Percentiles rank a stretch among this genome's conserved stretches.
These are phyloP conservation scores for Montipora foliosa DNA, from an alignment of 64 coral and sea anemone genomes.

Conservation along the genomic window DNA sequence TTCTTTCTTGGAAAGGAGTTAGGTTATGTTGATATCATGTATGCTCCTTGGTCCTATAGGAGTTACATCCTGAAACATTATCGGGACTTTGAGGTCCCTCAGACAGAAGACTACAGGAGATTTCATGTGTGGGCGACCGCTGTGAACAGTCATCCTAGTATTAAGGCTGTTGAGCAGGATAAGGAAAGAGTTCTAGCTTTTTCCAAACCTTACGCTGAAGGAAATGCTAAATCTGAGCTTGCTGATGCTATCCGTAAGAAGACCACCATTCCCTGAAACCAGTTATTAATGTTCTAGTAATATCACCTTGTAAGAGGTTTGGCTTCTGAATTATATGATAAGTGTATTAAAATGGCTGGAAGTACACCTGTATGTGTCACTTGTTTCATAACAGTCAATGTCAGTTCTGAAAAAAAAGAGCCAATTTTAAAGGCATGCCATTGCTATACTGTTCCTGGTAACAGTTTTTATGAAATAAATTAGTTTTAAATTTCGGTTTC, in stretches of 20 bases:
- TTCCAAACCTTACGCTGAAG: conserved; percentile 52
- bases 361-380: too few species aligned
- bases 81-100: conserved; percentile 45
- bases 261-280: neutral
- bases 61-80: conserved; percentile 47
- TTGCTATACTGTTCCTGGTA: too few species aligned
- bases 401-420: too few species aligned
- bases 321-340: too few species aligned
- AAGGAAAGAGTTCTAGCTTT: conserved; percentile 40
- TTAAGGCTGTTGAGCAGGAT: conserved; percentile 55
- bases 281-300: too few species aligned
- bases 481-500: too few species aligned
- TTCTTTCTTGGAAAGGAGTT: conserved; percentile 48
- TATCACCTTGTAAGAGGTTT: too few species aligned
- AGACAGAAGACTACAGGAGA: conserved; percentile 43
- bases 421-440: too few species aligned
- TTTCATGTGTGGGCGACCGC: conserved; percentile 45
- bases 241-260: conserved; percentile 48
- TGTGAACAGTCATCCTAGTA: conserved; percentile 33
- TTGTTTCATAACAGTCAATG: too few species aligned
- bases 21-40: conserved; percentile 63
- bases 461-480: too few species aligned
- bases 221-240: conserved; percentile 55
- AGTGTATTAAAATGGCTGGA: too few species aligned
- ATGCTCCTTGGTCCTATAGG: conserved; percentile 56